Conservation (phyloP, 1,140 invertebrate species). For the Lordiphosa collinella region DNA sequence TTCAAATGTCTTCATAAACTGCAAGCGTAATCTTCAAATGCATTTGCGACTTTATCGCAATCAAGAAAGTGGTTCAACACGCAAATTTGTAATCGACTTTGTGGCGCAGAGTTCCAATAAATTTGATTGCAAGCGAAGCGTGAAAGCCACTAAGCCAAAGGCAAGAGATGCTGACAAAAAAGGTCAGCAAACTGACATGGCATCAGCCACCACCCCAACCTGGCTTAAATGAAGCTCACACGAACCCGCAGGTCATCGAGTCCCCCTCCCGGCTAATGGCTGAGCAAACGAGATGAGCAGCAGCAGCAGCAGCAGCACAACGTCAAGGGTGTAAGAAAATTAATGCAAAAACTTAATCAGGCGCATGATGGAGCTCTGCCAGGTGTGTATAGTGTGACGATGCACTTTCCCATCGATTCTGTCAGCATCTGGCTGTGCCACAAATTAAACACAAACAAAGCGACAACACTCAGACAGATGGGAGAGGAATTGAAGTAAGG, state of each 20-base stretch:
- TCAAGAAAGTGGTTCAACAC: conserved; percentile 23
- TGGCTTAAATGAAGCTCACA: conserved; percentile 2
- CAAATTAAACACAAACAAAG: conserved; percentile 71
- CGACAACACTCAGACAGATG: conserved; percentile 11
- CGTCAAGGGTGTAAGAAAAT: conserved; percentile 35
- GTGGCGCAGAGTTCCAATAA: conserved; percentile 36
- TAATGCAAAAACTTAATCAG: conserved; percentile 70
- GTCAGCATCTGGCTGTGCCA: conserved; percentile 53
- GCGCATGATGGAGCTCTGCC: conserved; percentile 31
- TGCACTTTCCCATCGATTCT: conserved; percentile 47
- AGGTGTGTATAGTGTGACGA: conserved; percentile 18
- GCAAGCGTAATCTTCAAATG: conserved; percentile 18
- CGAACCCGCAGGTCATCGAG: conserved; percentile 23
- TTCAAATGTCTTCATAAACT: neutral
- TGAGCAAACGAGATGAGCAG: conserved; percentile 30
- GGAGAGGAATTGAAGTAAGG: conserved; percentile 13
- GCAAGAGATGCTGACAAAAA: conserved; percentile 13
- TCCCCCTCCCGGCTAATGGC: conserved; percentile 26
- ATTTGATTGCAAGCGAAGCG: conserved; percentile 57
- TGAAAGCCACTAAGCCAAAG: conserved; percentile 44
- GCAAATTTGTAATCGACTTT: conserved; percentile 39
- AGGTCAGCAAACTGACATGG: conserved; percentile 35
- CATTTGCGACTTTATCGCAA: conserved; percentile 22
- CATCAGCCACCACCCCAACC: conserved; percentile 5
- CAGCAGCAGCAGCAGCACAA: conserved; percentile 2